Conservation (phyloP, 2,888 invertebrate genomes). For the Drosophila pegasa region DNA sequence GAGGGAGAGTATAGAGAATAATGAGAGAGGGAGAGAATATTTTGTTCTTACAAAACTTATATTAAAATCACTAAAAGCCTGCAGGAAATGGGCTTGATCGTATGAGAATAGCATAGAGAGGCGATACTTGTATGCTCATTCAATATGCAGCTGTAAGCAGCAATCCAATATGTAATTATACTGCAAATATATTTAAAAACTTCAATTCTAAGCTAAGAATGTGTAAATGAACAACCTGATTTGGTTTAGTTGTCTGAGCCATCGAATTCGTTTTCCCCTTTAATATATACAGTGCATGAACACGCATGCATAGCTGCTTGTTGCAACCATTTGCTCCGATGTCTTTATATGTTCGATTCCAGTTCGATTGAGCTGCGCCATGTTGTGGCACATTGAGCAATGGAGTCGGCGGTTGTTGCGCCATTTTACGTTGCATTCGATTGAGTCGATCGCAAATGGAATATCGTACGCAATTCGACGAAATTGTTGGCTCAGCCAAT, state of each 20-base stretch:
- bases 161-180: not conserved
- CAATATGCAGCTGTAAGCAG: not conserved
- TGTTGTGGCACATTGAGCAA: constrained; percentile 10
- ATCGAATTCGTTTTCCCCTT: not conserved
- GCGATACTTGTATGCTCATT: not conserved
- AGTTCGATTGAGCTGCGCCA: constrained; percentile 22
- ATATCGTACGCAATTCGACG: constrained; percentile 35
- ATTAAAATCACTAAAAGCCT: too few relatives aligned
- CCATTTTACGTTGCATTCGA: constrained; percentile 56
- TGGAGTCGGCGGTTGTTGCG: constrained; percentile 50
- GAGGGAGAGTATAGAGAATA: too few relatives aligned
- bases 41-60: too few relatives aligned
- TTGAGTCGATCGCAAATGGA: constrained; percentile 33
- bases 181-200: too few relatives aligned
- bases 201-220: too few relatives aligned
- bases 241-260: not conserved
- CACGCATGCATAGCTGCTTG: too few relatives aligned
- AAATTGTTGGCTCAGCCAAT: constrained; percentile 31
- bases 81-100: too few relatives aligned
- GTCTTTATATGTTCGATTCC: not conserved
- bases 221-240: too few relatives aligned
- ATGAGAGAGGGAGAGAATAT: too few relatives aligned
- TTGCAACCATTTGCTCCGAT: not conserved
- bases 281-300: not conserved
- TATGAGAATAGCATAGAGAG: too few relatives aligned